Conservation (phyloP, 1,140 invertebrate genomes). For the Pentalonia nigronervosa region DNA sequence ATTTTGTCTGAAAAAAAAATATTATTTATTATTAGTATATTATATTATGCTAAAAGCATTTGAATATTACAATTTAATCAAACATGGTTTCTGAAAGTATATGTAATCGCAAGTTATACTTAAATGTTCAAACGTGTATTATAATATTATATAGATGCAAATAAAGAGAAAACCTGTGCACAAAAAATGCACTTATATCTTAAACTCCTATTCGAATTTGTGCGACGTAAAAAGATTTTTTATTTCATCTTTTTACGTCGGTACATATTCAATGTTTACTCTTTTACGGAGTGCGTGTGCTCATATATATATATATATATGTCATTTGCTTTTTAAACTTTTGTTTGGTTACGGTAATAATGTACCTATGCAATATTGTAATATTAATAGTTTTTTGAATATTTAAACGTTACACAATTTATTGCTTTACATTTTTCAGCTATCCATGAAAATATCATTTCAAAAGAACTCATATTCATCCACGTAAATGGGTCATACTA, state of each 20-base stretch:
- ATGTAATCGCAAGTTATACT: not conserved
- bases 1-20: not conserved
- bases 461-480: not conserved
- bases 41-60: not conserved
- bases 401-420: constrained; percentile 13
- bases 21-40: not conserved
- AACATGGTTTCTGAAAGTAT: not conserved
- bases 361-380: not conserved
- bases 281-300: not conserved
- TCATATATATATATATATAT: not conserved
- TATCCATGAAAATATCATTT: not conserved
- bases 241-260: not conserved
- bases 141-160: not conserved
- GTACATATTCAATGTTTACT: not conserved
- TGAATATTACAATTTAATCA: not conserved
- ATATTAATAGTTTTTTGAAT: constrained; percentile 13
- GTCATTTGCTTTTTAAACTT: not conserved
- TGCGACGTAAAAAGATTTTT: not conserved
- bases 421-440: constrained; percentile 11
- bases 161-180: not conserved
- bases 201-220: not conserved
- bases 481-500: not conserved
- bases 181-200: constrained; percentile 18
- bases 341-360: constrained; percentile 7
- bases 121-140: not conserved